These are phyloP conservation scores for Ancistrus triradiatus DNA, from an alignment of 2,113 vertebrate genomes.

Conservation along the genomic window DNA sequence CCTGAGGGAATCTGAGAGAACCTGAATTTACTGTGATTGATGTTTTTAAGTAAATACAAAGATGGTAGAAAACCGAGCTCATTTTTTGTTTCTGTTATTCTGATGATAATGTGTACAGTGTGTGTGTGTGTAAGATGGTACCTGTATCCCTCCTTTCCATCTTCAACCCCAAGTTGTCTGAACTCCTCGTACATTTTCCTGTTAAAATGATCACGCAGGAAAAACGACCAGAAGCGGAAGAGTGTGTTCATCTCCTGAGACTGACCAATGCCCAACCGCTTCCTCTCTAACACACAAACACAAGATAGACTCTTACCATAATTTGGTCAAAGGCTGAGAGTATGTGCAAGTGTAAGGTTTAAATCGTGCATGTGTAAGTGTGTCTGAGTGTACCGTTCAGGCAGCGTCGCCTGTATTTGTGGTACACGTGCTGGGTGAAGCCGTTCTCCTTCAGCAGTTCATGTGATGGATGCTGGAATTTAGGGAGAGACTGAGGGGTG, in stretches of 20 bases:
- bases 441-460: slow-evolving; percentile 98
- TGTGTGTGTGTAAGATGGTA: slow-evolving; percentile 42
- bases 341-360: background rate
- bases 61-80: too few species aligned
- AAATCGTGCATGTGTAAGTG: too few species aligned
- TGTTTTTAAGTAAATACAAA: too few species aligned
- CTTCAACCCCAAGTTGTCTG: slow-evolving; percentile 90
- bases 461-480: slow-evolving; percentile 97
- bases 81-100: too few species aligned
- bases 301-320: too few species aligned
- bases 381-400: slow-evolving; percentile 79
- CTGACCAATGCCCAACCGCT: slow-evolving; percentile 93
- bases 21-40: too few species aligned
- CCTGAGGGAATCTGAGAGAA: too few species aligned
- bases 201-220: slow-evolving; percentile 97
- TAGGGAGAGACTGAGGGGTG: slow-evolving; percentile 95
- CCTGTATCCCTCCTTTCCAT: slow-evolving; percentile 96
- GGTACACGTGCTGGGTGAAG: slow-evolving; percentile 99
- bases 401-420: slow-evolving; percentile 98
- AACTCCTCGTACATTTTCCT: slow-evolving; percentile 99
- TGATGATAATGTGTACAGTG: too few species aligned
- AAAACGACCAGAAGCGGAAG: slow-evolving; percentile 99
- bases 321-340: too few species aligned
- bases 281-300: slow-evolving; percentile 78
- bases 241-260: slow-evolving; percentile 99